Conservation (phyloP, 2,113 vertebrate genomes). For the Microcebus lehilahytsara region DNA sequence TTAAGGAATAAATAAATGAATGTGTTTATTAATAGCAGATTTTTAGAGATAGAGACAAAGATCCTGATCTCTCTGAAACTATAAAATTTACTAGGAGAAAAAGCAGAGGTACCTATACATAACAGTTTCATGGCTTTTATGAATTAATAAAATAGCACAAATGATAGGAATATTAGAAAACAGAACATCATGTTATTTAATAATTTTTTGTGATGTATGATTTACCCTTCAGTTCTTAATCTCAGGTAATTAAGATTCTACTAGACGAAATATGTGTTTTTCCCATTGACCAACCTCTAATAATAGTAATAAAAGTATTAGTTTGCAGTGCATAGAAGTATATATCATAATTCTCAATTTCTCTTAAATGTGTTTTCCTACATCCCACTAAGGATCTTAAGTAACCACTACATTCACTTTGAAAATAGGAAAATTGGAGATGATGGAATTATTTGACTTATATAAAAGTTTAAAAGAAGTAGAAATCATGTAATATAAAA, state of each 20-base stretch:
- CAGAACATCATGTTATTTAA: not conserved
- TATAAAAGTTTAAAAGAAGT: not conserved
- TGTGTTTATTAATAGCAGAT: not conserved
- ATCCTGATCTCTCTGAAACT: not conserved
- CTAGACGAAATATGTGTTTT: not conserved
- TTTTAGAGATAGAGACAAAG: not conserved
- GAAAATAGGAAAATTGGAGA: not conserved
- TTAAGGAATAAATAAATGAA: not conserved
- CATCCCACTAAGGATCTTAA: not conserved
- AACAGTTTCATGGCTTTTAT: not conserved
- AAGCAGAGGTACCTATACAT: not conserved
- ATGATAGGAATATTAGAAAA: not conserved
- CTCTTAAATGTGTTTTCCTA: not conserved
- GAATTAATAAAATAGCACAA: not conserved
- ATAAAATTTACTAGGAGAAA: not conserved
- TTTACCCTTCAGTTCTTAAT: not conserved
- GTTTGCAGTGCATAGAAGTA: not conserved
- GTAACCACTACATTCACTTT: not conserved
- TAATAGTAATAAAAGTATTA: not conserved
- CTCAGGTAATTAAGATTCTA: not conserved
- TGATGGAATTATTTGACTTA: not conserved
- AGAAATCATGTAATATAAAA: not conserved
- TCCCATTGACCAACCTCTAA: not conserved
- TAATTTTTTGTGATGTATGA: not conserved
- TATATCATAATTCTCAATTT: not conserved